A percentile compares a stretch with the other conserved stretches of the same genome.
These are phyloP conservation scores for Lepidurus packardi DNA, from an alignment of 1,140 invertebrate genomes.

Conservation along the genomic window DNA sequence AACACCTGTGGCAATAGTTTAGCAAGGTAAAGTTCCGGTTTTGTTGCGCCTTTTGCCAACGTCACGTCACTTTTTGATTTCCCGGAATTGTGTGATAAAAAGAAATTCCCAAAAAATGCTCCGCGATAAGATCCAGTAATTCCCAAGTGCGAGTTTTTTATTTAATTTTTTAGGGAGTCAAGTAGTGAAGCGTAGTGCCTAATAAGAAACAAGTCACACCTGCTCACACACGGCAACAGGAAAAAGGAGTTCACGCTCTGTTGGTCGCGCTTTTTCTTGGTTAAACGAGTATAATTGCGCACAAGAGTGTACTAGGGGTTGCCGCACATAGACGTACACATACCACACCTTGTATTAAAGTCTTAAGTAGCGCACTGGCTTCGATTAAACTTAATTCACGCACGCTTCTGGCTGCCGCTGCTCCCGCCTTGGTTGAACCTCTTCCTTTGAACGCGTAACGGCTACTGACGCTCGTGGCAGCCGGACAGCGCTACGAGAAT, in stretches of 20 bases:
- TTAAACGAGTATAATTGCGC: conserved; percentile 6
- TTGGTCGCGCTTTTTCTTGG: neutral
- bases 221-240: conserved; percentile 17
- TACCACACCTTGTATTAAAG: neutral
- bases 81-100: neutral
- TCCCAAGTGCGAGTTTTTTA: neutral
- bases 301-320: neutral
- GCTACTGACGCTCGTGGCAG: neutral
- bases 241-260: neutral
- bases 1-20: conserved; percentile 14
- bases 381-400: neutral
- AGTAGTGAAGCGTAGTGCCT: neutral
- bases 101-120: too few species aligned
- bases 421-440: neutral
- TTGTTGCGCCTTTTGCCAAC: neutral
- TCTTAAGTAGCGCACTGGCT: neutral
- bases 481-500: neutral
- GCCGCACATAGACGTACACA: neutral
- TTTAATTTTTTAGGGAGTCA: neutral
- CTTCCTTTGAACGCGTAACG: neutral
- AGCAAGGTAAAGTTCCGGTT: neutral
- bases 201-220: neutral
- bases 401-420: neutral
- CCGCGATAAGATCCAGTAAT: neutral
- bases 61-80: neutral